A percentile compares a stretch with the other conserved stretches of the same genome.
phyloP scores from a whole-genome alignment of 2,113 vertebrate species.

The Piaya cayana region DNA sequence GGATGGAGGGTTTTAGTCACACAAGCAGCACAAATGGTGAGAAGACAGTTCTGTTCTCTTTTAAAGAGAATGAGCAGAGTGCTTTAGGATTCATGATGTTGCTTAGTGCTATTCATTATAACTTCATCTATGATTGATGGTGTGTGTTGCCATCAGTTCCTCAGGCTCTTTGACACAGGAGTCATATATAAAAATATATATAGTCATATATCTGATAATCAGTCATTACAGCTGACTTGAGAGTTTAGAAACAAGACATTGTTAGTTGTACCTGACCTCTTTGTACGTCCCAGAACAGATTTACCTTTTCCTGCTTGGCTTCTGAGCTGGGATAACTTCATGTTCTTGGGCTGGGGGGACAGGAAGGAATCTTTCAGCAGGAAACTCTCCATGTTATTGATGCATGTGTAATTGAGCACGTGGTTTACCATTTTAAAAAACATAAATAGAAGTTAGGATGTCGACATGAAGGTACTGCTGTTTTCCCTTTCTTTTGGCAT shows the following conservation, averaged over 20 bases:
- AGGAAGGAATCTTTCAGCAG: neutral
- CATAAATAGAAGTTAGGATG: neutral
- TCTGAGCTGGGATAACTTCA: neutral
- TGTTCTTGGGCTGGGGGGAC: rapidly evolving
- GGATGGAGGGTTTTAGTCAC: neutral
- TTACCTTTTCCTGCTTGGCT: neutral
- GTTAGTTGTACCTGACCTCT: neutral
- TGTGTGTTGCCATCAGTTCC: neutral
- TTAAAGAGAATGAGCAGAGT: neutral
- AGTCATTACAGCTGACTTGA: neutral
- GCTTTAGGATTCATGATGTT: neutral
- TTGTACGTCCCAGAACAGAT: neutral
- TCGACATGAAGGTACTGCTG: neutral
- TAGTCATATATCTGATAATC: neutral
- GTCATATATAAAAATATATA: neutral
- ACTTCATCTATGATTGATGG: neutral
- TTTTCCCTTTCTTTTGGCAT: neutral
- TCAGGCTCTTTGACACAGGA: neutral
- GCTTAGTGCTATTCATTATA: neutral
- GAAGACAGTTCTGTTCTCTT: neutral
- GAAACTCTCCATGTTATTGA: neutral
- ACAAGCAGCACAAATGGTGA: neutral
- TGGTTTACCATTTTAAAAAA: neutral
- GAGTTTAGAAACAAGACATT: neutral
- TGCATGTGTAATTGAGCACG: neutral